Evolutionary conservation across 1,140 invertebrate genomes (phyloP), one percentile per base, ranked within the genome.

Genomic region (Zaprionus kolodkinae): DNA sequence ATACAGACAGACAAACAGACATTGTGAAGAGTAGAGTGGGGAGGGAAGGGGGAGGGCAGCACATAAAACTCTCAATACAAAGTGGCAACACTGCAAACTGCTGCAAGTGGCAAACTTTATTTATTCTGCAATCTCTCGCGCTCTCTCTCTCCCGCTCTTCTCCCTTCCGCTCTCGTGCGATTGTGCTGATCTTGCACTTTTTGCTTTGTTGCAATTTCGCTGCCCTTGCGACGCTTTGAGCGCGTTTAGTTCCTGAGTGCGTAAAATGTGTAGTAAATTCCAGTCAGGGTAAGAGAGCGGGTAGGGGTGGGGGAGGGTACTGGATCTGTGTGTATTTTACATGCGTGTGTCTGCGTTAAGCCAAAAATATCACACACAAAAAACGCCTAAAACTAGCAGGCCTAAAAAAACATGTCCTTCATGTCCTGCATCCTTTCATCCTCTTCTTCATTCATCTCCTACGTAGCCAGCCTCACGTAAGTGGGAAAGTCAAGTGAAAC

Each of bases 401-500:
- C 59, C 35, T 55, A 69, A 48, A 62, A 69, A 40, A 65, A 55
- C 63, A 56, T n/a, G 52, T 50, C 43, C n/a, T 38, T 10, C 33
- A 38, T 3, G 27, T 21, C 21, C 21, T 21, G 11, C 6, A 7
- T 35, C 10, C n/a, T 17, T 27, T n/a, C 52, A 10, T 25, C 38
- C 38, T 12, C n/a, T 40, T 40, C 38, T 12, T 11, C 40, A 6
- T 21, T 21, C 50, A 12, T 9, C 54, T 27, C n/a, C 30, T 27
- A 12, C 55, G 15, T 57, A 56, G 35, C 36, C 25, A 35, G 50
- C 36, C 54, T 59, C 33, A 48, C 30, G 33, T 17, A 33, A 54
- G 60, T 63, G 68, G 55, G 55, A 48, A 76, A 83, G 80, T 83
- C 76, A 79, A 83, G 80, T 76, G 76, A 50, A 72, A 36, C 71